phyloP scores from a whole-genome alignment of 2,797 vertebrate genomes.

The Enteromius afrohamiltoni region DNA sequence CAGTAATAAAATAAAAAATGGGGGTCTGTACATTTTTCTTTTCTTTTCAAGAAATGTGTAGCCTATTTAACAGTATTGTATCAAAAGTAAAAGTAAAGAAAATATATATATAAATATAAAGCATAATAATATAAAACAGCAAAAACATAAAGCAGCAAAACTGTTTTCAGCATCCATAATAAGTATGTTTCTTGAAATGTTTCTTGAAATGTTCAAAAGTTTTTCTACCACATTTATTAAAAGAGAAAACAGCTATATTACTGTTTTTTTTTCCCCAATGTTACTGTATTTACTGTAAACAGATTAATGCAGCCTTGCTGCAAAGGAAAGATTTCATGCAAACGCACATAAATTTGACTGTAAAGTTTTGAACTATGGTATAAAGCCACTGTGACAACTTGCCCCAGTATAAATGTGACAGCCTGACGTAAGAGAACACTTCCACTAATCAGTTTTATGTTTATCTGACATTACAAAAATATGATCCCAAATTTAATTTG shows the following conservation, averaged over 20 bases:
- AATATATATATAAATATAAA: neutral
- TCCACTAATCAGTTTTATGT: neutral
- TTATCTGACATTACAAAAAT: neutral
- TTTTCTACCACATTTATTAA: neutral
- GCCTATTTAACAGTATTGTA: neutral
- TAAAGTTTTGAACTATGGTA: neutral
- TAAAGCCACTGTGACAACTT: neutral
- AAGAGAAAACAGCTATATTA: neutral
- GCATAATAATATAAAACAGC: neutral
- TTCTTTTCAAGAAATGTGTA: neutral
- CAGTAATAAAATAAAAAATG: too few relatives aligned
- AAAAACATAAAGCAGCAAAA: neutral
- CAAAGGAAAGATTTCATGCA: neutral
- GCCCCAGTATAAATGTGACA: neutral
- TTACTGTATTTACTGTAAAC: neutral
- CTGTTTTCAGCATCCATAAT: neutral
- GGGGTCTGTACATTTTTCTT: neutral
- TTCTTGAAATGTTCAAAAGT: too few relatives aligned
- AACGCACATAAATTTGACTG: neutral
- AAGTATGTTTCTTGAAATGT: neutral
- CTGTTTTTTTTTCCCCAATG: neutral
- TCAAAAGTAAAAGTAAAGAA: neutral
- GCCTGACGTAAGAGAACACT: neutral
- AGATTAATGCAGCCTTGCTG: neutral
- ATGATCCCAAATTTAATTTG: neutral